Conservation (phyloP, 2,888 invertebrate genomes). For the Cataglyphis altisquamis region DNA sequence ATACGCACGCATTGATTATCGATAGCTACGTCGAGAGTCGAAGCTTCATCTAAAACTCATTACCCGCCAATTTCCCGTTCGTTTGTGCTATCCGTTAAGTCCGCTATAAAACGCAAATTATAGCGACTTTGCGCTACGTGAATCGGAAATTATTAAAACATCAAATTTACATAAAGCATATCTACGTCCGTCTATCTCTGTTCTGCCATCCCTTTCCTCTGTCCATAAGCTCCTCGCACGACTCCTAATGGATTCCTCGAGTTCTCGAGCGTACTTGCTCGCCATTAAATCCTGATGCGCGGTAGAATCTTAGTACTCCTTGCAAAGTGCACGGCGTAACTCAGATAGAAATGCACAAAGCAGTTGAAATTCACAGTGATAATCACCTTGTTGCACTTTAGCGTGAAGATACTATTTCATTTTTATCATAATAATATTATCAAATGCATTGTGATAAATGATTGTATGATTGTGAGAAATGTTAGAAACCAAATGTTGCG, state of each 20-base stretch:
- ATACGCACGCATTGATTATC: constrained; percentile 39
- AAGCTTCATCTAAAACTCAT: constrained; percentile 33
- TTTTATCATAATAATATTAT: not conserved
- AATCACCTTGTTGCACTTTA: not conserved
- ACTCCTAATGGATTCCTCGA: constrained; percentile 49
- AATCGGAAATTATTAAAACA: constrained; percentile 45
- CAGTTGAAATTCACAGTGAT: constrained; percentile 1
- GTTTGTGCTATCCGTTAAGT: constrained; percentile 8
- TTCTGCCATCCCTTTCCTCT: constrained; percentile 2
- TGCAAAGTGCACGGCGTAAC: constrained; percentile 31
- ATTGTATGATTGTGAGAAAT: not conserved
- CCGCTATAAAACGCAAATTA: constrained; percentile 23
- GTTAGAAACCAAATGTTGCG: not conserved
- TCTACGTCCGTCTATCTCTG: not conserved
- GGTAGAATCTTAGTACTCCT: constrained; percentile 32
- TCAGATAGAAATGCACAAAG: constrained; percentile 31
- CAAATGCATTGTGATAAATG: not conserved
- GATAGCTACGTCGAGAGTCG: constrained; percentile 11
- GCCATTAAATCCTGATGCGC: constrained; percentile 51
- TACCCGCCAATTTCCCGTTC: constrained; percentile 35
- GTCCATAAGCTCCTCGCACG: not conserved
- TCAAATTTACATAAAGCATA: constrained; percentile 36
- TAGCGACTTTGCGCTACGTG: not conserved
- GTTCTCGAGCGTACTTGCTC: constrained; percentile 45
- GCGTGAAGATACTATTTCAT: not conserved